Conservation (phyloP, 2,797 vertebrate species). For the Coilia nasus region DNA sequence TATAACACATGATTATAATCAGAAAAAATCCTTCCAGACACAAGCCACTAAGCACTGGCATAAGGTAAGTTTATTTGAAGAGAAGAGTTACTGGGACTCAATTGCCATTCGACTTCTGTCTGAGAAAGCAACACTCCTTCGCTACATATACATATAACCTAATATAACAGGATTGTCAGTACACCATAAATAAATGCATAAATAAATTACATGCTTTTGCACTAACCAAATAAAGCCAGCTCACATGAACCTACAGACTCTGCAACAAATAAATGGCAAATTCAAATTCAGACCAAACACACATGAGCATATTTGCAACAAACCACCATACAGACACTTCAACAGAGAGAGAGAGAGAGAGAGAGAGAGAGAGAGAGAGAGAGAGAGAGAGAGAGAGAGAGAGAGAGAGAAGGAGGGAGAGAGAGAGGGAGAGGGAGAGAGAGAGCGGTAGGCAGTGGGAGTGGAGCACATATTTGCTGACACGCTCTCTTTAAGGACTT, state of each 20-base stretch:
- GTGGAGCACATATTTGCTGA: conserved; percentile 77
- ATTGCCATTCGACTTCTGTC: conserved; percentile 11
- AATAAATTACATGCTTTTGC: background rate
- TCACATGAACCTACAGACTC: background rate
- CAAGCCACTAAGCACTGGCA: conserved; percentile 84
- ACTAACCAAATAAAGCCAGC: conserved; percentile 13
- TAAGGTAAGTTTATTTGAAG: conserved; percentile 82
- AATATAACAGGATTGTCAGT: background rate
- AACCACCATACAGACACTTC: background rate
- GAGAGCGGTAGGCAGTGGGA: conserved; percentile 74
- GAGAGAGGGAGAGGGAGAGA: conserved; percentile 24
- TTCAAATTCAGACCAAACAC: conserved; percentile 1
- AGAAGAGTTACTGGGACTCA: background rate
- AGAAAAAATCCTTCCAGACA: conserved; percentile 88
- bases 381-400: conserved; percentile 24
- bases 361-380: too few relatives aligned
- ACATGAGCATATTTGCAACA: background rate
- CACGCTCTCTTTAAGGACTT: conserved; percentile 55
- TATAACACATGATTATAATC: conserved; percentile 94
- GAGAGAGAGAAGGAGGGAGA: conserved; percentile 12
- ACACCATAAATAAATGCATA: background rate
- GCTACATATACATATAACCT: background rate
- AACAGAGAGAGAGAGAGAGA: background rate
- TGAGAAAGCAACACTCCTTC: background rate
- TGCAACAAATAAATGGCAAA: conserved; percentile 6